phyloP scores from a whole-genome alignment of 2,888 invertebrate species.

The Andrena camellia region DNA sequence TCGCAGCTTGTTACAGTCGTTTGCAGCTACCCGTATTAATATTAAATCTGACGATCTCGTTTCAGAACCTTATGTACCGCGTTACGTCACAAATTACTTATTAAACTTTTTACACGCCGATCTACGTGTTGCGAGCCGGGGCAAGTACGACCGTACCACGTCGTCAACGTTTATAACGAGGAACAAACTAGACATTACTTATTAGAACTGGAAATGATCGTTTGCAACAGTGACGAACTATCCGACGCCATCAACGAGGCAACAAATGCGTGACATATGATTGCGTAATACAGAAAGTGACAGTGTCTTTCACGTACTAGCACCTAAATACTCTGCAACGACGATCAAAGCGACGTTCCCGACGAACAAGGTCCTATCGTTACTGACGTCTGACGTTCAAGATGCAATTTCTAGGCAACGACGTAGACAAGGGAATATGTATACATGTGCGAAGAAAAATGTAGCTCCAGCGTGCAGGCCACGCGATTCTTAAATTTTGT shows the following conservation, averaged over 20 bases:
- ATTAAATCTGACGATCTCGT: not conserved
- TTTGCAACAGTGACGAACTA: constrained; percentile 4
- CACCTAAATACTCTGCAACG: not conserved
- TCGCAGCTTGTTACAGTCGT: not conserved
- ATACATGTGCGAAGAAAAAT: not conserved
- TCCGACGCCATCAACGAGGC: not conserved
- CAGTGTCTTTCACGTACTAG: not conserved
- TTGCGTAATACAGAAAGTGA: not conserved
- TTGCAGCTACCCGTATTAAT: not conserved
- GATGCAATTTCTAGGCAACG: not conserved
- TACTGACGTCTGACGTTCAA: not conserved
- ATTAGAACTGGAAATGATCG: constrained; percentile 24
- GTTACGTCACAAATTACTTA: constrained; percentile 7
- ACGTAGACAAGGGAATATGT: not conserved
- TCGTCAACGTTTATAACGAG: not conserved
- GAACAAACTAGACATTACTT: constrained; percentile 32
- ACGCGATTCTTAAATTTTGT: not conserved
- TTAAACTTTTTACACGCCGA: constrained; percentile 10
- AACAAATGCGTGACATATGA: not conserved
- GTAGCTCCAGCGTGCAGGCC: not conserved
- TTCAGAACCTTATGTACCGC: constrained; percentile 1
- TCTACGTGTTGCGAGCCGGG: not conserved
- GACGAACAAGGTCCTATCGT: not conserved
- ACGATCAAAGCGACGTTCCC: not conserved
- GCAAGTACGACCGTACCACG: not conserved